Base-by-base conservation (phyloP, 2,888 invertebrate species). In the Dasysyrphus tricinctus region DNA sequence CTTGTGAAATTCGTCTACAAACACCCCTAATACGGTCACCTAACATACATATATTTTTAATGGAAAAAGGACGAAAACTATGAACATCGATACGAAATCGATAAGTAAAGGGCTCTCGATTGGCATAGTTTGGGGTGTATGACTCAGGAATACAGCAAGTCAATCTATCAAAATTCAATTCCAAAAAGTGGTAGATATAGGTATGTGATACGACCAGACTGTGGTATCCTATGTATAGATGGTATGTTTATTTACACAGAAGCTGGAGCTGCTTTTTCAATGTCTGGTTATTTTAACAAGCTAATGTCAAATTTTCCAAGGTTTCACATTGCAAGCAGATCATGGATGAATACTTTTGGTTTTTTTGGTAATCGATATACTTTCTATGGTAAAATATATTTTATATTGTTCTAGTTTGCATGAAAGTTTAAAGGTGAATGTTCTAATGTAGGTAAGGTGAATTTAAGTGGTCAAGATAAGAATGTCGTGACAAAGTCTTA, bases 141-240 rank as follows among this genome's bases (percentile, higher is more conserved):
- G 47, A 61, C 69, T 39, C 0, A 39, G 14, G 14, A 42, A 24
- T 19, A 34, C 5, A 51, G 16, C 11, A 7, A 61, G 59, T 57
- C 76, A 77, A 81, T 81, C 77, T 81, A 85, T 85, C 81, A 85
- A 85, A 81, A 78, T 78, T 81, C 74, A 78, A 86, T 81, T 78
- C 65, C 42, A 70, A 16, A 61, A 51, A 81, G 70, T 81, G 69
- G 73, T 24, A 24, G 24, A 24, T 24, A 3, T 24, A 3, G 24
- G 24, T 76, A 70, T 57, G n/a, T 59, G 61, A 73, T 32, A 65
- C 3, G 11, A 12, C 47, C n/a, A 65, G 29, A 65, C 65, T 34
- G n/a, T 34, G n/a, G n/a, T 56, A 11, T 51, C 6, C 4, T 19
- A 16, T 49, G 14, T 57, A 9, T 24, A 24, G 1, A 24, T 24